Evolutionary conservation across 2,888 invertebrate species (phyloP).

Genomic region (Eugnorisma glareosa): DNA sequence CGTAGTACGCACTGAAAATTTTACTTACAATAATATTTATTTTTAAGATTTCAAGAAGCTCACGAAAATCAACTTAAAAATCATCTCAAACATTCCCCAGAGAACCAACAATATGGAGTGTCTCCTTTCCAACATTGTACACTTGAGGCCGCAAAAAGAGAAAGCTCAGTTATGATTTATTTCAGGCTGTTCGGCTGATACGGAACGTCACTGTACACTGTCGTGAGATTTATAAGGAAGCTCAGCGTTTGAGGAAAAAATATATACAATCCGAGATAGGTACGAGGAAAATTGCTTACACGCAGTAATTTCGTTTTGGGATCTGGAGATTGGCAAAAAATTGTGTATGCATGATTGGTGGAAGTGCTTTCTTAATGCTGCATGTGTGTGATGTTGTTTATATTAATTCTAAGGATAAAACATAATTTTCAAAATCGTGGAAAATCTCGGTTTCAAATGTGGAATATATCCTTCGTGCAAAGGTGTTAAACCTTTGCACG

Average conservation of each 20-base stretch:
- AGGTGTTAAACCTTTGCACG: too few species aligned
- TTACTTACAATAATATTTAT: background rate
- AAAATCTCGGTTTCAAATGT: background rate
- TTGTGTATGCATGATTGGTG: constrained; percentile 46
- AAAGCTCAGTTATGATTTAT: constrained; percentile 77
- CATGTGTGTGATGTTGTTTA: background rate
- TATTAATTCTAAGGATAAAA: background rate
- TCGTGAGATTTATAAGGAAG: constrained; percentile 79
- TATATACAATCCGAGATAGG: constrained; percentile 63
- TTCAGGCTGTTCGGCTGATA: constrained; percentile 71
- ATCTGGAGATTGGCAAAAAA: constrained; percentile 60
- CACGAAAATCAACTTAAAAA: background rate
- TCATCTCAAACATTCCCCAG: background rate
- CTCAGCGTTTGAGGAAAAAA: constrained; percentile 67
- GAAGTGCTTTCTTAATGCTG: constrained; percentile 20
- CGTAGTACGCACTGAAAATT: background rate
- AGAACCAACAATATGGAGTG: constrained; percentile 39
- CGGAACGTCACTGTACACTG: constrained; percentile 73
- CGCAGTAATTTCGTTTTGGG: constrained; percentile 70
- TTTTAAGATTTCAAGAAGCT: background rate
- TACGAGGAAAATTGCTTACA: constrained; percentile 72
- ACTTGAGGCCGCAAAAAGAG: constrained; percentile 72
- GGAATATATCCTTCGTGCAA: background rate
- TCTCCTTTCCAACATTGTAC: constrained; percentile 46
- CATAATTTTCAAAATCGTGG: background rate